Evolutionary conservation across 1,140 invertebrate species (phyloP), one percentile per base, ranked within the genome.

Genomic region (Mizuhopecten yessoensis): DNA sequence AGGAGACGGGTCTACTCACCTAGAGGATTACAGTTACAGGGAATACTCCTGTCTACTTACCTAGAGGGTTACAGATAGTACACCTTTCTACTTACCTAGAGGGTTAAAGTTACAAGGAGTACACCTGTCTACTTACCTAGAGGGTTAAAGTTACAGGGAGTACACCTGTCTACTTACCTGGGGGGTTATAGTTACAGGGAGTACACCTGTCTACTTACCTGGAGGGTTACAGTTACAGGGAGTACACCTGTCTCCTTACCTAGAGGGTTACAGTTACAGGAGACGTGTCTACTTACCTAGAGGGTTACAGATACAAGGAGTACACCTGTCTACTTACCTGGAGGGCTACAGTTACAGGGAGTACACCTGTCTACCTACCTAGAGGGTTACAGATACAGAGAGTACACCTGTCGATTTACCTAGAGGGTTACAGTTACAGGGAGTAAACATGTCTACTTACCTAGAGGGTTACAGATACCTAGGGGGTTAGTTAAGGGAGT

Each of bases 391-490:
- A 86, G n/a, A 87, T 57, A 23, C 34, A 88, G 42, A 29, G n/a
- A 34, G 45, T 75, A 11, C n/a, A n/a, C n/a, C n/a, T 29, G 20
- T 75, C 0, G n/a, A 92, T 95, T 97, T 96, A 98, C 98, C 99
- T 57, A 97, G 98, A 89, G 98, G 97, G 95, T 99, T 97, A 96
- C 99, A 99, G 93, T 98, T 97, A 95, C 99, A 99, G 2, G 98
- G 97, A 11, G 98, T 96, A 95, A 99, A 99, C 92, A 11, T 34
- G 20, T 86, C 3, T 39, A 49, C n/a, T 33, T 91, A 39, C 45
- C 39, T 87, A 34, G 17, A n/a, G 33, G 49, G 34, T 86, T 17
- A 88, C 87, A 88, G n/a, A 89, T 49, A 20, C 34, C n/a, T n/a
- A 87, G 42, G 36, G 20, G 5, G 36, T 39, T 5, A 7, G 36